These are phyloP conservation scores for Bombus impatiens DNA, from an alignment of 1,140 invertebrate genomes.

Conservation along the genomic window DNA sequence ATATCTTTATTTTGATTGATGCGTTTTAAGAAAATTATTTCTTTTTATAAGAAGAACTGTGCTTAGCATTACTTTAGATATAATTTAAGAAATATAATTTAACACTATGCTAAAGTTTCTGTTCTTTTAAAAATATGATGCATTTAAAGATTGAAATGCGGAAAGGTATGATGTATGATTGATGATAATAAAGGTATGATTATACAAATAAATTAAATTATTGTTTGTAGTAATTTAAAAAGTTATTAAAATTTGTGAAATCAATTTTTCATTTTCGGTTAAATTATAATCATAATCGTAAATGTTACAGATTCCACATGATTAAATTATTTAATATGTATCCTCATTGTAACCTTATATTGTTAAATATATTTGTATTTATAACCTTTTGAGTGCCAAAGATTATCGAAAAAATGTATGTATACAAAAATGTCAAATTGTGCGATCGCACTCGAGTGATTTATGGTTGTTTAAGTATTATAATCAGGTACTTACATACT, in stretches of 20 bases:
- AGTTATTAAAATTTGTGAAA: background rate
- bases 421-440: background rate
- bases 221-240: background rate
- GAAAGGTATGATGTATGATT: background rate
- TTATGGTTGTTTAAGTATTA: background rate
- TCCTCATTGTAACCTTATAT: background rate
- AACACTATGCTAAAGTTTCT: background rate
- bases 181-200: background rate
- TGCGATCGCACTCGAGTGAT: background rate
- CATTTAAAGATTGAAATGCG: background rate
- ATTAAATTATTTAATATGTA: background rate
- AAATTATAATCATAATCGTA: background rate
- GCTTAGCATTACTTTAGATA: background rate
- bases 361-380: background rate
- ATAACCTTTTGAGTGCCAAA: background rate
- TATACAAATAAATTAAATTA: constrained; percentile 9
- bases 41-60: background rate
- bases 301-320: background rate
- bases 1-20: background rate
- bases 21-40: background rate
- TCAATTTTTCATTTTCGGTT: background rate
- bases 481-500: background rate
- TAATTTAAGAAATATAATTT: background rate
- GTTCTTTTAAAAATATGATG: background rate
- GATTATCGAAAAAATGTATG: background rate